Conservation (phyloP, 2,113 vertebrate species). For the Caretta caretta region DNA sequence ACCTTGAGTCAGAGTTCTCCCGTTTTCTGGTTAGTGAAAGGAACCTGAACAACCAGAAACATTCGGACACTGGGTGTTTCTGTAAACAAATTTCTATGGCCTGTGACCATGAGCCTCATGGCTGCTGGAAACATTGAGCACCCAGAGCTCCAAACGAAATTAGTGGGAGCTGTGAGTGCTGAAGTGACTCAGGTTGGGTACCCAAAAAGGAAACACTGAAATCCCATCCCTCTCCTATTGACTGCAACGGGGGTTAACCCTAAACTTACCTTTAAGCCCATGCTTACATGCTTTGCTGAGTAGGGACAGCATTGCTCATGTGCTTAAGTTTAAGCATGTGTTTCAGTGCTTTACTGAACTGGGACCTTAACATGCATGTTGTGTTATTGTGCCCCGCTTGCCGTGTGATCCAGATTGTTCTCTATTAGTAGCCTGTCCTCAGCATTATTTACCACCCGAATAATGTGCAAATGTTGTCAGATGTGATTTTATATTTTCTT, state of each 20-base stretch:
- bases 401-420: background rate
- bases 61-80: rapidly evolving
- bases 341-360: rapidly evolving
- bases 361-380: rapidly evolving
- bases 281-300: rapidly evolving
- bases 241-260: background rate
- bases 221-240: background rate
- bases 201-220: background rate
- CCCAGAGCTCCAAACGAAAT: background rate
- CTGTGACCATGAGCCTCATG: background rate
- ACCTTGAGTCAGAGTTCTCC: background rate
- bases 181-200: background rate
- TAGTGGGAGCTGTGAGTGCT: background rate
- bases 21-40: background rate
- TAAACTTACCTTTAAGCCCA: background rate
- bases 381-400: background rate
- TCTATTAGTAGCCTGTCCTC: background rate
- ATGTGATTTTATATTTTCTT: background rate
- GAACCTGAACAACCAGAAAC: background rate
- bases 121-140: background rate
- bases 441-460: background rate
- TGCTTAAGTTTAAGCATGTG: rapidly evolving
- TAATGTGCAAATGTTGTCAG: background rate
- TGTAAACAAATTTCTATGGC: background rate
- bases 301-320: rapidly evolving